Evolutionary conservation across 1,140 invertebrate species (phyloP).

Genomic region (Euura lappo): DNA sequence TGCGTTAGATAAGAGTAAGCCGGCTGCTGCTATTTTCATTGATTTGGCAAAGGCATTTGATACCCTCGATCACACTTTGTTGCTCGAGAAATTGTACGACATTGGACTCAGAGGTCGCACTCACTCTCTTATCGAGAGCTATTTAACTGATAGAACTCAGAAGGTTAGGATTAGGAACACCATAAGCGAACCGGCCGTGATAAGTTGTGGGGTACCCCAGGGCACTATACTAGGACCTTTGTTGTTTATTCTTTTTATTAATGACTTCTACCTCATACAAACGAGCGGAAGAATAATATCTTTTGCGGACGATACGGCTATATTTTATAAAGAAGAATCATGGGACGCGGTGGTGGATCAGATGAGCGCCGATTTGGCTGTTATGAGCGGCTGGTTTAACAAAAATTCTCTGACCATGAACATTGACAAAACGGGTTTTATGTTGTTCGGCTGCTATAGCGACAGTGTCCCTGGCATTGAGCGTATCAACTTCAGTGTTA

Average conservation of each 20-base stretch:
- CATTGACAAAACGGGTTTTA: constrained; percentile 11
- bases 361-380: constrained; percentile 11
- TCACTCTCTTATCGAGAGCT: constrained; percentile 34
- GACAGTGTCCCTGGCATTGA: not conserved
- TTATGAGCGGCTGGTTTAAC: constrained; percentile 16
- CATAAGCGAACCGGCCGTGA: constrained; percentile 3
- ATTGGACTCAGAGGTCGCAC: constrained; percentile 33
- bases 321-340: not conserved
- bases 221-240: constrained; percentile 26
- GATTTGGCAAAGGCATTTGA: constrained; percentile 39
- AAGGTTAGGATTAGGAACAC: constrained; percentile 21
- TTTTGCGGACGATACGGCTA: constrained; percentile 18
- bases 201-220: constrained; percentile 24
- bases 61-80: constrained; percentile 32
- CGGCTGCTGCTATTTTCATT: constrained; percentile 19
- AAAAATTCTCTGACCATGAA: constrained; percentile 19
- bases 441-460: constrained; percentile 10
- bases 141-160: constrained; percentile 36
- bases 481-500: no score
- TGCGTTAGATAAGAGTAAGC: constrained; percentile 11
- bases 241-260: constrained; percentile 26
- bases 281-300: not conserved
- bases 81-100: constrained; percentile 34
- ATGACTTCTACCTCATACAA: constrained; percentile 17
- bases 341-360: constrained; percentile 5